A percentile compares a stretch with the other conserved stretches of the same genome.
Conservation (phyloP, 1,140 invertebrate genomes). For the Meloidogyne floridensis region DNA sequence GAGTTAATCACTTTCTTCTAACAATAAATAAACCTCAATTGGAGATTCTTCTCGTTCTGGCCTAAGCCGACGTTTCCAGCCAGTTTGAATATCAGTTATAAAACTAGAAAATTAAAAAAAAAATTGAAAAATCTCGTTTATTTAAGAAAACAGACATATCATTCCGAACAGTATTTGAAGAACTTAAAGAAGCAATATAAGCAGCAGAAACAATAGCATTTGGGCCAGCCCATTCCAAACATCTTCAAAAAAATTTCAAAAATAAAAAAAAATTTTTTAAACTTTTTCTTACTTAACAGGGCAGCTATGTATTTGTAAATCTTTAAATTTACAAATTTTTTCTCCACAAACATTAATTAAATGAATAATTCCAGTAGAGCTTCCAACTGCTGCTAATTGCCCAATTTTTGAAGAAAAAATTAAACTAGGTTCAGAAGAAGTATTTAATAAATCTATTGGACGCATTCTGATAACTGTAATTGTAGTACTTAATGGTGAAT, state of each 20-base stretch:
- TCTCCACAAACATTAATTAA: constrained; percentile 49
- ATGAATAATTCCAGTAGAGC: constrained; percentile 42
- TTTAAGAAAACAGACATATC: constrained; percentile 36
- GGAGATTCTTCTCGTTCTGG: constrained; percentile 62
- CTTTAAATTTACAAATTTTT: constrained; percentile 31
- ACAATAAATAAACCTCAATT: constrained; percentile 53
- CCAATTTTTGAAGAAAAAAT: not conserved
- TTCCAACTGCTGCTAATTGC: constrained; percentile 51
- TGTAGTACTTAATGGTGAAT: constrained; percentile 30
- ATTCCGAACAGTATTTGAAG: constrained; percentile 53
- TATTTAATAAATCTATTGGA: constrained; percentile 43
- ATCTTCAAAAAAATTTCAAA: constrained; percentile 45
- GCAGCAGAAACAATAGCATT: constrained; percentile 49
- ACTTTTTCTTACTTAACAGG: not conserved
- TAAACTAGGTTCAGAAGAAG: not conserved
- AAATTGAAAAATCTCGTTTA: not conserved
- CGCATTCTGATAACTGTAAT: constrained; percentile 51
- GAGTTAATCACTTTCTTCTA: no score
- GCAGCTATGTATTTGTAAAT: constrained; percentile 34
- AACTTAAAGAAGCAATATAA: constrained; percentile 49
- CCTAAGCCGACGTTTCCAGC: constrained; percentile 47
- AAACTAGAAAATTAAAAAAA: constrained; percentile 2
- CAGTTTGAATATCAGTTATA: constrained; percentile 31
- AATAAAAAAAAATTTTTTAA: not conserved
- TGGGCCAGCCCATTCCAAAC: constrained; percentile 49